Conservation (phyloP, 2,113 vertebrate species). For the Burhinus oedicnemus region DNA sequence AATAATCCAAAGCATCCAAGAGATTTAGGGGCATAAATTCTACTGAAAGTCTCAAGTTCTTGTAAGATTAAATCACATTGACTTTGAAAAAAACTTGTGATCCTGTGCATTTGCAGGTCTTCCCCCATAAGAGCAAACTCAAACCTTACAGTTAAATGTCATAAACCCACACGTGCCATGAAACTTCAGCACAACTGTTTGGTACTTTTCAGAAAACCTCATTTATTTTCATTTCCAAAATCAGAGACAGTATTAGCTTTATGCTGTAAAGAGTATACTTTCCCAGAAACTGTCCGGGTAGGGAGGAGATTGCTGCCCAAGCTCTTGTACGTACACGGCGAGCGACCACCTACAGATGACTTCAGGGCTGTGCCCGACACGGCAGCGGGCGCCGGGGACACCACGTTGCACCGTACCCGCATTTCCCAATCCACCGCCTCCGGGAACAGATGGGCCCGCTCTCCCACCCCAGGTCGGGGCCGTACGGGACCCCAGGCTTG, state of each 20-base stretch:
- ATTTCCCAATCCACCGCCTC: too few species aligned
- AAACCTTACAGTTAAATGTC: background rate
- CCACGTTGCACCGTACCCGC: too few species aligned
- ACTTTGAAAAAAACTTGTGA: background rate
- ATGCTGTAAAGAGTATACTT: background rate
- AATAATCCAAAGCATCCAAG: background rate
- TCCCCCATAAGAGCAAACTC: background rate
- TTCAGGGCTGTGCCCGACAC: background rate
- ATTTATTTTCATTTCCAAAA: background rate
- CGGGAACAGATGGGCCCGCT: background rate
- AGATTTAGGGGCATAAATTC: background rate
- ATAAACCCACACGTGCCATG: background rate
- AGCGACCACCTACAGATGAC: background rate
- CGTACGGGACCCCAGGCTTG: rapidly evolving
- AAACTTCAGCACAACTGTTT: background rate
- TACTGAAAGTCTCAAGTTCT: background rate
- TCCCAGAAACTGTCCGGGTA: background rate
- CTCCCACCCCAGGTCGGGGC: rapidly evolving
- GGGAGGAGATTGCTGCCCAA: background rate
- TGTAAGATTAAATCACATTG: background rate
- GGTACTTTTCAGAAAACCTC: background rate
- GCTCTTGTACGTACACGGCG: background rate
- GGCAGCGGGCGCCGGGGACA: background rate
- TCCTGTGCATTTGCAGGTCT: background rate
- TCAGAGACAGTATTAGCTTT: background rate